phyloP scores from a whole-genome alignment of 2,888 invertebrate species.

The Andricus quercusramuli region DNA sequence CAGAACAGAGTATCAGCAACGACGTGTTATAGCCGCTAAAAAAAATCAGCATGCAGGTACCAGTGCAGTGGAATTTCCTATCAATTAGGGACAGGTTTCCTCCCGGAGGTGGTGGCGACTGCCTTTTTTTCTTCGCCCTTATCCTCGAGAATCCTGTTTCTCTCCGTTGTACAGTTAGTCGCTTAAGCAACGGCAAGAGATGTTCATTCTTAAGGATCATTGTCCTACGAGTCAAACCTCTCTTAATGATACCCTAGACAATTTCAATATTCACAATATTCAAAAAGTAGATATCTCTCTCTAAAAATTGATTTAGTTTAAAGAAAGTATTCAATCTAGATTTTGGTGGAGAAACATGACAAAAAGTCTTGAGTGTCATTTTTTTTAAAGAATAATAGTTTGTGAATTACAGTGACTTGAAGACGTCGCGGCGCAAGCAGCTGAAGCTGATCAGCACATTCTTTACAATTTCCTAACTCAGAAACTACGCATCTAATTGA shows the following conservation, averaged over 20 bases:
- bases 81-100: constrained; percentile 77
- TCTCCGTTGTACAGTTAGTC: constrained; percentile 69
- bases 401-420: background rate
- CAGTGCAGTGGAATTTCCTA: constrained; percentile 73
- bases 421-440: background rate
- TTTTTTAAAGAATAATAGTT: background rate
- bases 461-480: background rate
- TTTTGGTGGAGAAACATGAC: background rate
- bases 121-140: constrained; percentile 56
- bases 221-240: constrained; percentile 41
- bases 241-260: background rate
- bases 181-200: constrained; percentile 59
- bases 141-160: constrained; percentile 68
- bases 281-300: too few species aligned
- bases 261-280: background rate
- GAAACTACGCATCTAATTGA: background rate
- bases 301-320: background rate
- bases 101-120: constrained; percentile 57
- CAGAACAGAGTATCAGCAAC: constrained; percentile 67
- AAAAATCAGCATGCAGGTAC: constrained; percentile 65
- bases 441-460: background rate
- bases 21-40: constrained; percentile 69
- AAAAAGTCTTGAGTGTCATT: background rate
- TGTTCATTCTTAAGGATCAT: constrained; percentile 52
- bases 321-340: background rate